A percentile compares a stretch with the other conserved stretches of the same genome.
Evolutionary conservation across 2,888 invertebrate species (phyloP).

Genomic region (Conistra vaccinii): DNA sequence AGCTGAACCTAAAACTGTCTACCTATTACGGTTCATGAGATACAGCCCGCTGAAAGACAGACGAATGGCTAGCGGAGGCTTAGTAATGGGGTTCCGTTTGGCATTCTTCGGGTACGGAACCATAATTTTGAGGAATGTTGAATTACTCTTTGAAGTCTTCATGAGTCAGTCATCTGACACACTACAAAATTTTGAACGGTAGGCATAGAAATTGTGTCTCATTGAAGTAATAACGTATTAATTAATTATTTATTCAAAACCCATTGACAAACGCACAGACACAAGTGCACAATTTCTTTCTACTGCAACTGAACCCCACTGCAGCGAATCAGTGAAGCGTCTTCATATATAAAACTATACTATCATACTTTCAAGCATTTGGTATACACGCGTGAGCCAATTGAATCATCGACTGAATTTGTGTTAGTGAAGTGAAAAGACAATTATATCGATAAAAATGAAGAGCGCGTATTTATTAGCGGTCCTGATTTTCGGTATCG

Average conservation of each 20-base stretch:
- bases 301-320: conserved; percentile 76
- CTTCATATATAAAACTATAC: conserved; percentile 83
- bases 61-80: too few species aligned
- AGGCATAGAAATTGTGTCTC: background rate
- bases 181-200: too few species aligned
- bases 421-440: conserved; percentile 84
- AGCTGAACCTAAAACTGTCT: too few species aligned
- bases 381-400: conserved; percentile 72
- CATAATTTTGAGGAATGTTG: background rate
- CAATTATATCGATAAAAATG: conserved; percentile 76
- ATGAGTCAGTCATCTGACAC: too few species aligned
- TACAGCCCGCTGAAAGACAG: too few species aligned
- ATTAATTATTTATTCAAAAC: conserved; percentile 6
- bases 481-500: conserved; percentile 85
- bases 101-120: too few species aligned
- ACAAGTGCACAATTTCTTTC: conserved; percentile 3
- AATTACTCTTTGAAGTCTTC: background rate
- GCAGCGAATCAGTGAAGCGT: conserved; percentile 75
- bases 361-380: conserved; percentile 82
- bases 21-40: too few species aligned
- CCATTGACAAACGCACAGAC: conserved; percentile 45
- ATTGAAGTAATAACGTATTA: background rate
- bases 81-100: too few species aligned
- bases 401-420: conserved; percentile 53
- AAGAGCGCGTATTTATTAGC: conserved; percentile 81